Base-by-base conservation (phyloP, 1,140 invertebrate species). In the Hermetia illucens region DNA sequence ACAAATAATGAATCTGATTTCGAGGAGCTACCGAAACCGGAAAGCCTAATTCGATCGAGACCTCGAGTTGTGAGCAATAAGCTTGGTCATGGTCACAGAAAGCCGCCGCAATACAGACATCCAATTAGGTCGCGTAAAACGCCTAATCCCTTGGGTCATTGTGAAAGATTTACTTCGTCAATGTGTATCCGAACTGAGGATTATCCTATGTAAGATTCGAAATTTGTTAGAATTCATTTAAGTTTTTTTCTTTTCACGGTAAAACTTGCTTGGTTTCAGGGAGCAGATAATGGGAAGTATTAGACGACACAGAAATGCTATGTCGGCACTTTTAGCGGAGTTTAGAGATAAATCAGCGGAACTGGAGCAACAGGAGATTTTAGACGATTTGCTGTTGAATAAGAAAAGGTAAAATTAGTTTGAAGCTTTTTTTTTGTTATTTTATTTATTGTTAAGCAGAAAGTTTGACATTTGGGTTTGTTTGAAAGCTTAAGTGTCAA, bases 261-360 rank as follows among this genome's bases (percentile, higher is more conserved):
- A n/a, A 27, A 37, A 40, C 34, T 29, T 34, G 49, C 49, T 20
- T 22, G 18, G 45, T 64, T 63, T 15, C 55, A 85, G 81, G 27
- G 77, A 82, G 32, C 75, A 76, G n/a, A 88, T 88, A 47, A 58
- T 77, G 39, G 72, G 74, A 45, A 81, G 77, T 27, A 75, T 88
- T 39, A 65, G 75, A 10, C 62, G 71, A 3, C 77, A 84, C 53
- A 73, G 75, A 47, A 71, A 74, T 21, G 74, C 79, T 30, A 73
- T 79, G 20, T 65, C 73, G 2, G 74, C 75, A 2, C 60, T 88
- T 24, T 59, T 84, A 21, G 73, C 79, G 5, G 80, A 84, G 50
- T 77, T 70, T 45, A 68, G 67, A 40, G 68, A 70, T 21, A 67
- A 64, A 6, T 63, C 57, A 30, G 52, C 63, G 2, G 52, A 57